A percentile compares a stretch with the other conserved stretches of the same genome.
Evolutionary conservation across 1,140 invertebrate genomes (phyloP).

Genomic region (Euwallacea fornicatus): DNA sequence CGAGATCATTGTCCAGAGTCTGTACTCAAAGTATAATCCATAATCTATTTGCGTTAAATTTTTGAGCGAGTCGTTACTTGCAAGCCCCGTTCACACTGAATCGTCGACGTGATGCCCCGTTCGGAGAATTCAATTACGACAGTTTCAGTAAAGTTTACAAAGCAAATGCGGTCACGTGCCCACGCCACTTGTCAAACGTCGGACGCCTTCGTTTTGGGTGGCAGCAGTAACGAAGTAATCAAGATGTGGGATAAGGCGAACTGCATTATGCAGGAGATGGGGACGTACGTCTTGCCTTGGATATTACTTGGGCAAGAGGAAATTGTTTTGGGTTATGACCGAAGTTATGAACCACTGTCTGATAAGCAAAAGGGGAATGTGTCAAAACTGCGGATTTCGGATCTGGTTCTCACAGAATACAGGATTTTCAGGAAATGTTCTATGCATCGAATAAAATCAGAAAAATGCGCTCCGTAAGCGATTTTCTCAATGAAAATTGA

Average conservation of each 20-base stretch:
- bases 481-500: constrained; percentile 1
- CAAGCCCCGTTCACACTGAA: too few species aligned
- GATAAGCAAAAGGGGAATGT: neutral
- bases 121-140: constrained; percentile 23
- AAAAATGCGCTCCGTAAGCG: constrained; percentile 1
- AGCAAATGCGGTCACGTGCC: constrained; percentile 28
- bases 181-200: constrained; percentile 30
- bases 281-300: constrained; percentile 14
- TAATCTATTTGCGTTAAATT: too few species aligned
- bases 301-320: constrained; percentile 10
- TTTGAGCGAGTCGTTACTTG: too few species aligned
- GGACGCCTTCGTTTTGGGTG: constrained; percentile 16
- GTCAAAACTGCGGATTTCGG: too few species aligned
- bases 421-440: too few species aligned
- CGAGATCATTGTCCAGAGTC: too few species aligned
- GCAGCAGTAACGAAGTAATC: constrained; percentile 27
- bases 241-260: constrained; percentile 24
- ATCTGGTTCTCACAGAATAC: too few species aligned
- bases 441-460: neutral
- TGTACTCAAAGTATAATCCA: too few species aligned
- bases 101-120: neutral
- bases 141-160: constrained; percentile 20
- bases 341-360: neutral
- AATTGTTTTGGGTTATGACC: constrained; percentile 26
- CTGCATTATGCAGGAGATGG: constrained; percentile 22